Evolutionary conservation across 2,888 invertebrate species (phyloP), one percentile per base, ranked within the genome.

Genomic region (Serrognathus titanus): DNA sequence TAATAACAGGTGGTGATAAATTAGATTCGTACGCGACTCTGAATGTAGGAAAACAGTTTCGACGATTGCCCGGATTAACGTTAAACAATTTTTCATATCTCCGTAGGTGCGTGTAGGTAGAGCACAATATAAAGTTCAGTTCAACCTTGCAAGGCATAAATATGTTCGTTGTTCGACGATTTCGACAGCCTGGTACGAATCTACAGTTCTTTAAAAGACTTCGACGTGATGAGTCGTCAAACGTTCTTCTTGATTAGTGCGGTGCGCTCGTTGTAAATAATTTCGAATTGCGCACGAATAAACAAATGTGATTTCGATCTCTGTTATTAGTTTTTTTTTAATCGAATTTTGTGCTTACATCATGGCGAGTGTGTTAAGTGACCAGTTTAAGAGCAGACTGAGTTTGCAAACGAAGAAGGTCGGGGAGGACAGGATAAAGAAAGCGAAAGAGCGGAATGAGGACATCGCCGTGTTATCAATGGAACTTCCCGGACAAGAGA

Each of bases 401-500:
- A 77, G 88, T 76, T 81, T 92, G 74, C 86, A 85, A 64, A 87
- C 87, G 49, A 91, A 90, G 80, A 91, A 88, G 38, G 88, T 89
- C 51, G 91, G 91, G n/a, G 89, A 89, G 70, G 91, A 92, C 11
- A 82, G 90, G 74, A 90, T 92, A 71, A 83, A 85, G 66, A 83
- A 85, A 72, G 90, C 92, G 60, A 84, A 87, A 78, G 90, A 91
- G 69, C 87, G 87, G 73, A 90, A 92, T 77, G 92, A 93, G 79
- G 94, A 94, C 79, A 86, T 93, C 59, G 93, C 93, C 52, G 86
- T 94, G 68, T 80, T 93, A 68, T 90, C 92, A 63, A 91, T 92
- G 87, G 89, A 93, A 71, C 81, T 92, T 59, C 88, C 92, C 46
- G 82, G 83, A 59, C 84, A 85, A 57, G 88, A 88, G 73, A 84